phyloP scores from a whole-genome alignment of 2,888 invertebrate species.

The Aphidoletes aphidimyza region DNA sequence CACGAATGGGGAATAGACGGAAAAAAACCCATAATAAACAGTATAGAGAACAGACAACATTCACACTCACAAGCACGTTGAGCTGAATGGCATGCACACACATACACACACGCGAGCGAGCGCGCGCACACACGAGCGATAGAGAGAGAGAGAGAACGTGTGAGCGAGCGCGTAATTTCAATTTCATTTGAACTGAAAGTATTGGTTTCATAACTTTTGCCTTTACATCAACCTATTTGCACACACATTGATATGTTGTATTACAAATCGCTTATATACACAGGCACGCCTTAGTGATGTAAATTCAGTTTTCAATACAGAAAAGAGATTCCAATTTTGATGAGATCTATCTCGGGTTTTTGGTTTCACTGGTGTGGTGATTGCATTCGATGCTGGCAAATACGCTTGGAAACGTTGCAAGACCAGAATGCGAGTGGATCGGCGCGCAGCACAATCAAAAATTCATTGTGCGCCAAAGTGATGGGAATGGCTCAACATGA shows the following conservation, averaged over 20 bases:
- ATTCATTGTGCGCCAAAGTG: constrained; percentile 31
- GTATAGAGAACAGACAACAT: no score
- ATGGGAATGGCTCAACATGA: constrained; percentile 22
- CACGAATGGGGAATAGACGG: not conserved
- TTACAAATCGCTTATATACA: constrained; percentile 39
- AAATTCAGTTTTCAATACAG: constrained; percentile 44
- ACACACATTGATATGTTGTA: constrained; percentile 1
- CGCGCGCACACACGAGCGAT: no score
- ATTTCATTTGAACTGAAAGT: constrained; percentile 38
- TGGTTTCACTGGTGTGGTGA: not conserved
- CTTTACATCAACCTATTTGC: constrained; percentile 43
- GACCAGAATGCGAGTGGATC: no score
- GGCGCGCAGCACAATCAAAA: constrained; percentile 21
- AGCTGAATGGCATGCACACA: no score
- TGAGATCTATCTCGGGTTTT: constrained; percentile 9
- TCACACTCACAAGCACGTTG: no score
- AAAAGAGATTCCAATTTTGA: constrained; percentile 39
- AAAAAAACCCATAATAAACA: not conserved
- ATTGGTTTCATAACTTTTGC: constrained; percentile 44
- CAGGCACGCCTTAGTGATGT: constrained; percentile 51
- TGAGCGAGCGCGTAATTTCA: constrained; percentile 41
- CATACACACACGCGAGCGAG: constrained; percentile 12
- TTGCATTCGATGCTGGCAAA: no score
- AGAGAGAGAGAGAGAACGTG: no score
- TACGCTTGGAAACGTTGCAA: no score